phyloP scores from a whole-genome alignment of 2,113 vertebrate genomes.

The Leucopsar rothschildi region DNA sequence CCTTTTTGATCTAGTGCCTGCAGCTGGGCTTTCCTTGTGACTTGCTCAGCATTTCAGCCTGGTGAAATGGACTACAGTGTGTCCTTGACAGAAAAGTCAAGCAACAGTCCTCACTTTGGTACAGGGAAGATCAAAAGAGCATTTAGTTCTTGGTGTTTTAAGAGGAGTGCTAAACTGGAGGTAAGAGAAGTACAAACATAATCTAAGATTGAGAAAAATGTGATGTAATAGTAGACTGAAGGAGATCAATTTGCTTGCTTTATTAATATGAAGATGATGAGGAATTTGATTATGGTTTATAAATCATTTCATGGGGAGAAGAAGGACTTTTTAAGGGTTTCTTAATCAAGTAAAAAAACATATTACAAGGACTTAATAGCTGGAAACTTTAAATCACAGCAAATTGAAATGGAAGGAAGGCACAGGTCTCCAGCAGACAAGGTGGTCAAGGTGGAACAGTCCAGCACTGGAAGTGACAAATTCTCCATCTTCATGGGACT shows the following conservation, averaged over 20 bases:
- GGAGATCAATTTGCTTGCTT: slow-evolving; percentile 1
- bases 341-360: slow-evolving; percentile 27
- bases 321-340: slow-evolving; percentile 9
- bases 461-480: neutral
- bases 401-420: slow-evolving; percentile 7
- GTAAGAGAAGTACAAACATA: neutral
- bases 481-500: neutral
- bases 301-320: slow-evolving; percentile 5
- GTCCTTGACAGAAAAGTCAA: neutral
- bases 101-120: neutral
- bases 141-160: neutral
- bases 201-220: neutral
- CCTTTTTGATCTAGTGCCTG: neutral
- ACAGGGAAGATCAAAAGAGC: neutral
- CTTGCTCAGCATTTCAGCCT: neutral
- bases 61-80: neutral
- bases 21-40: neutral
- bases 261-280: slow-evolving; percentile 17
- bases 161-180: neutral
- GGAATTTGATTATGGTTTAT: slow-evolving; percentile 7
- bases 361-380: neutral
- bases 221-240: neutral
- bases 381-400: neutral
- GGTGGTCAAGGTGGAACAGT: neutral
- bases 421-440: neutral